Conservation (phyloP, 2,113 vertebrate species). For the Ameiurus melas region DNA sequence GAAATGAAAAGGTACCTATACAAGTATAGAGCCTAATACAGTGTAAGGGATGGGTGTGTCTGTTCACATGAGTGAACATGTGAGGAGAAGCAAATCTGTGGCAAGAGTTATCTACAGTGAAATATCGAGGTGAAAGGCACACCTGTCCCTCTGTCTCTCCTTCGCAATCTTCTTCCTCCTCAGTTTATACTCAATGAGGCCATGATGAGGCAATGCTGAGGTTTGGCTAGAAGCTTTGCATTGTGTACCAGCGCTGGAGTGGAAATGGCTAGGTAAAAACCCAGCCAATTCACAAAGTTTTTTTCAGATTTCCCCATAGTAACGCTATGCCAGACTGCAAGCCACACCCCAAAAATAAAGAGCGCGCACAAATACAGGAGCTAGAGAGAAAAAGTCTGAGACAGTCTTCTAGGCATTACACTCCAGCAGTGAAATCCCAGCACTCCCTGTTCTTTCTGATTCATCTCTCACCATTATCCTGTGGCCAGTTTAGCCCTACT, state of each 20-base stretch:
- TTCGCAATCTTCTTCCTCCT: not conserved
- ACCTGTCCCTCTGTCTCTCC: not conserved
- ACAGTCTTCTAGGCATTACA: not conserved
- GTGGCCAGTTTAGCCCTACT: not conserved
- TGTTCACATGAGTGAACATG: not conserved
- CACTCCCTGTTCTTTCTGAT: not conserved
- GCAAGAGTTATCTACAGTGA: constrained; percentile 50
- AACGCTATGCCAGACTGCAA: not conserved
- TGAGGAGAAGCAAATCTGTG: constrained; percentile 53
- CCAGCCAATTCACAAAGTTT: not conserved
- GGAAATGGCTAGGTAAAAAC: not conserved
- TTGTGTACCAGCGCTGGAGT: not conserved
- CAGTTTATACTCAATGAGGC: not conserved
- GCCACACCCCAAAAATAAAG: not conserved
- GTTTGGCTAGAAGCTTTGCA: not conserved
- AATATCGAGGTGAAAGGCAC: constrained; percentile 40
- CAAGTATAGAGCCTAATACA: not conserved
- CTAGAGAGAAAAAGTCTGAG: not conserved
- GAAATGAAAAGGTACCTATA: not conserved
- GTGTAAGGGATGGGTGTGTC: not conserved
- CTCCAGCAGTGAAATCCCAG: not conserved
- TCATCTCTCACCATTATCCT: not conserved
- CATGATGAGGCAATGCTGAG: not conserved
- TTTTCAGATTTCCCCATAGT: not conserved
- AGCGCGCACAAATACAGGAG: not conserved